Base-by-base conservation (phyloP, 1,140 invertebrate genomes). In the Meloidogyne hapla region DNA sequence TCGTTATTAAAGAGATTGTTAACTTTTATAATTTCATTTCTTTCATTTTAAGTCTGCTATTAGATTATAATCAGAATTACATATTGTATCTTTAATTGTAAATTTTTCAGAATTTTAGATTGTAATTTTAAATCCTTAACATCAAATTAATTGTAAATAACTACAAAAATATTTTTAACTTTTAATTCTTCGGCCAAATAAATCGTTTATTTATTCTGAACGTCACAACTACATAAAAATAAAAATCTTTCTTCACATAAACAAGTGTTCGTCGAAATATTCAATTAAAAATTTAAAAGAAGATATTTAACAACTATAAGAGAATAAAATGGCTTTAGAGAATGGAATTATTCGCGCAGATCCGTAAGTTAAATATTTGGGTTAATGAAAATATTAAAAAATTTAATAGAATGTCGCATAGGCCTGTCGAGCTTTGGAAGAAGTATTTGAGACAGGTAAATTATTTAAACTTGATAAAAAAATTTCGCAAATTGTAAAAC, bases 341-440 rank as follows among this genome's bases (percentile, higher is more conserved):
- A 80, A 82, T 61, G 81, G 79, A 62, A 81, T 81, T 75, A 83
- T 85, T 63, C 77, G 75, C 40, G 83, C 83, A 33, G 84, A 85
- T 76, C 84, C 84, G 13, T 73, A 33, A 72, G 45, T 23, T 28
- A 5, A 61, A 25, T 8, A 18, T 21, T 38, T 12, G n/a, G n/a
- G n/a, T 64, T 73, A 28, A 56, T 63, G 13, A 33, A 4, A 38
- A 38, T 56, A n/a, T n/a, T 56, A 8, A n/a, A n/a, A 56, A 45
- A 45, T 23, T 62, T 45, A 56, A 26, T 33, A 73, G 70, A 33
- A 72, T 85, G 63, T 83, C 81, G 2, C 56, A 75, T 26, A 79
- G 77, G 40, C 84, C 84, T 12, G 79, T 85, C 33, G 84, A 85
- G 15, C 77, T 86, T 28, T 85, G 84, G 84, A 83, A 83, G 62